These are phyloP conservation scores for Drosophila watanabei DNA, from an alignment of 1,140 invertebrate genomes.

Conservation along the genomic window DNA sequence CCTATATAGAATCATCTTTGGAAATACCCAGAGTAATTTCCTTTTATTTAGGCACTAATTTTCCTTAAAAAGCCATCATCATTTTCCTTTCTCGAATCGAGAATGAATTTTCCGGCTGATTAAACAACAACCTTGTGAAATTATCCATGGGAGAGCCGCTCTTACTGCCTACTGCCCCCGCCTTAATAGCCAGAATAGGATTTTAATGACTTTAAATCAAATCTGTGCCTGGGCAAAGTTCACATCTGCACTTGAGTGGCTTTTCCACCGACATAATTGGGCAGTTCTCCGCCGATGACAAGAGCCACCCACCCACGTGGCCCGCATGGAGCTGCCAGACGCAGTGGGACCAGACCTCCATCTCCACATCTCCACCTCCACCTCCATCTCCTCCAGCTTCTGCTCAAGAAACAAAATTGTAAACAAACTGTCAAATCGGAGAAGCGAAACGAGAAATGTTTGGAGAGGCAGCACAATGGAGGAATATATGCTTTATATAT, in stretches of 20 bases:
- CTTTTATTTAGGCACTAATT: neutral
- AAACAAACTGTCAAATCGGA: slow-evolving; percentile 75
- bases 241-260: slow-evolving; percentile 56
- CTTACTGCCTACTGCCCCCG: neutral
- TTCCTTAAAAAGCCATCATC: neutral
- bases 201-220: slow-evolving; percentile 57
- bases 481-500: slow-evolving; percentile 18
- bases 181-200: slow-evolving; percentile 16
- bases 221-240: slow-evolving; percentile 27
- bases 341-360: slow-evolving; percentile 32
- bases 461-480: slow-evolving; percentile 45
- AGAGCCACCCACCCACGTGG: slow-evolving; percentile 32
- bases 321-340: slow-evolving; percentile 55
- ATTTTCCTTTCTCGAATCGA: neutral
- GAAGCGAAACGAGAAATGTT: slow-evolving; percentile 47
- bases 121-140: slow-evolving; percentile 3
- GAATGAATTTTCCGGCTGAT: slow-evolving; percentile 16
- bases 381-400: neutral
- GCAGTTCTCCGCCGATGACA: slow-evolving; percentile 48
- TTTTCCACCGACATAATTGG: slow-evolving; percentile 66
- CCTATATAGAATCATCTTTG: neutral
- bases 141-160: neutral
- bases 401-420: slow-evolving; percentile 45
- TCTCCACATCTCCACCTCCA: neutral
- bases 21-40: too few species aligned